phyloP scores from a whole-genome alignment of 2,113 vertebrate species.

The Channa argus region DNA sequence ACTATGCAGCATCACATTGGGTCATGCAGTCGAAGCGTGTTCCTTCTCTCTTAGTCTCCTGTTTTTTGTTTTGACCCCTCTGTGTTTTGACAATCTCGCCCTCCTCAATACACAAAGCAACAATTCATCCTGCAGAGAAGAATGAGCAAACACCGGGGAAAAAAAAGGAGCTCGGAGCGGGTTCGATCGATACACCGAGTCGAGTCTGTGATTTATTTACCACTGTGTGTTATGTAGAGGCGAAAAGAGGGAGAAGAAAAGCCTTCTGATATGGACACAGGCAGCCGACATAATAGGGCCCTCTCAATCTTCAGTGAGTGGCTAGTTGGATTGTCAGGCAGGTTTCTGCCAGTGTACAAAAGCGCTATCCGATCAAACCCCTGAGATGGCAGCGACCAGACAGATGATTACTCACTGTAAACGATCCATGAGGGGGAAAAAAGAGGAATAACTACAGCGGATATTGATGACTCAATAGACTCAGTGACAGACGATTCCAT shows the following conservation, averaged over 20 bases:
- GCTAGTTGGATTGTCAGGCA: conserved; percentile 92
- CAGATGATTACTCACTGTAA: conserved; percentile 99
- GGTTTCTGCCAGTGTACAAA: conserved; percentile 87
- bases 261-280: conserved; percentile 87
- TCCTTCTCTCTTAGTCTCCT: conserved; percentile 67
- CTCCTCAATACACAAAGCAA: conserved; percentile 88
- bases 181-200: conserved; percentile 95
- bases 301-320: conserved; percentile 94
- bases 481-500: conserved; percentile 96
- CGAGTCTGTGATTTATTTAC: conserved; percentile 96
- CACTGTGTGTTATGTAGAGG: conserved; percentile 94
- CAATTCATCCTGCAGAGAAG: conserved; percentile 94
- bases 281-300: conserved; percentile 95
- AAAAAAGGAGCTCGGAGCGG: conserved; percentile 48
- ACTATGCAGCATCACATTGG: conserved; percentile 37
- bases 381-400: conserved; percentile 91
- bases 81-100: conserved; percentile 68
- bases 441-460: conserved; percentile 79
- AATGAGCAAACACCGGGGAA: conserved; percentile 28
- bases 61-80: conserved; percentile 44
- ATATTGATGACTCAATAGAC: conserved; percentile 99
- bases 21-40: conserved; percentile 35
- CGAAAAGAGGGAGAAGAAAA: conserved; percentile 69
- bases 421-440: conserved; percentile 81
- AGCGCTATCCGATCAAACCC: conserved; percentile 92